phyloP scores from a whole-genome alignment of 2,797 vertebrate genomes.

The Darevskia mixta region DNA sequence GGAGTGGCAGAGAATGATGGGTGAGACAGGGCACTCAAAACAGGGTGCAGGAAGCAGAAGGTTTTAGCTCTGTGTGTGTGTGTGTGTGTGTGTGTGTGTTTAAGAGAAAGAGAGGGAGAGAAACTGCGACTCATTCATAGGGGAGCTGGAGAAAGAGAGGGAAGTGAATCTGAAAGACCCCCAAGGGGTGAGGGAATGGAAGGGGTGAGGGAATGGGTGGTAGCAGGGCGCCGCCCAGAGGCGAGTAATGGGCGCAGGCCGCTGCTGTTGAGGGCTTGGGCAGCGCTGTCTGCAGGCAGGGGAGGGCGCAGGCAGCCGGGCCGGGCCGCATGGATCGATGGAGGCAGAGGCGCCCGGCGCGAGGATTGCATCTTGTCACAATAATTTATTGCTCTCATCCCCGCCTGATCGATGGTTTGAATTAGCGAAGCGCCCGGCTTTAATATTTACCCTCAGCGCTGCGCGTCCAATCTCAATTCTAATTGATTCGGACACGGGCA shows the following conservation, averaged over 20 bases:
- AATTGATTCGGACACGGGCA: slow-evolving; percentile 41
- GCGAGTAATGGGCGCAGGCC: neutral
- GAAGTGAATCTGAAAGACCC: neutral
- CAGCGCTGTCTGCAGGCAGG: slow-evolving; percentile 51
- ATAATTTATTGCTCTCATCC: slow-evolving; percentile 99
- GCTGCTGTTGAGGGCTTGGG: slow-evolving; percentile 24
- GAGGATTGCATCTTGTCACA: slow-evolving; percentile 99
- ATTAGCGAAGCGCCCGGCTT: slow-evolving; percentile 87
- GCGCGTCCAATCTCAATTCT: slow-evolving; percentile 39
- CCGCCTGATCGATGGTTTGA: slow-evolving; percentile 95
- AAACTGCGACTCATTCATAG: neutral
- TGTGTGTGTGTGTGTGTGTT: neutral
- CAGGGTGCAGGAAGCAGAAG: neutral
- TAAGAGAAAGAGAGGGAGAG: too few species aligned
- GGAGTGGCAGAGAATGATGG: neutral
- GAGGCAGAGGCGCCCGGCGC: slow-evolving; percentile 91
- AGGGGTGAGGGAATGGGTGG: neutral
- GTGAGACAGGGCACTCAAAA: neutral
- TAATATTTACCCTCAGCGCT: slow-evolving; percentile 51
- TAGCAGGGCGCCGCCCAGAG: slow-evolving; percentile 7
- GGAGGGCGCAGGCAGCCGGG: slow-evolving; percentile 79
- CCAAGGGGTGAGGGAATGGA: neutral
- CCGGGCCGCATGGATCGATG: slow-evolving; percentile 84
- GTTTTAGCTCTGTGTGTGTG: too few species aligned
- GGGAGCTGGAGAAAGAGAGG: neutral